A percentile compares a stretch with the other conserved stretches of the same genome.
Conservation (phyloP, 2,888 invertebrate species). For the Habroteleia sp. region DNA sequence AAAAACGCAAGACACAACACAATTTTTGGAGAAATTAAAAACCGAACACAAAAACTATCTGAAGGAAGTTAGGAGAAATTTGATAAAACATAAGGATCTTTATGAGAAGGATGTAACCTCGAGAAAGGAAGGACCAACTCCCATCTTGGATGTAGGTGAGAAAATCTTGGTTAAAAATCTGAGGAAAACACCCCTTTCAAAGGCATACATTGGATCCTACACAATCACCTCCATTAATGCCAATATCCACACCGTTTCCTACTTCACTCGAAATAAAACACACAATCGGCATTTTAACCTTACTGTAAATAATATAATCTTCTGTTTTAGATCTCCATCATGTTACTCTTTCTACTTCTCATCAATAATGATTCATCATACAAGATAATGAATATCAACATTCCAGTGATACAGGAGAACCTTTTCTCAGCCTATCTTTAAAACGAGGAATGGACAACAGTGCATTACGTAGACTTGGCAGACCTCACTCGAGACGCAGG, state of each 20-base stretch:
- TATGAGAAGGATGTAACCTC: slow-evolving; percentile 2
- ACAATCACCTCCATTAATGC: slow-evolving; percentile 4
- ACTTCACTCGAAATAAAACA: slow-evolving; percentile 1
- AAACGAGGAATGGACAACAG: slow-evolving; percentile 14
- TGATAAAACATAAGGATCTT: slow-evolving; percentile 2
- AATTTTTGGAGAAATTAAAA: too few species aligned
- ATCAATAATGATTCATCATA: too few species aligned
- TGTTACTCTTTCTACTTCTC: too few species aligned
- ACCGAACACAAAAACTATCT: background rate
- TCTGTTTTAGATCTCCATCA: too few species aligned
- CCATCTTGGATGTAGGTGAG: slow-evolving; percentile 1
- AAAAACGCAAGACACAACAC: background rate
- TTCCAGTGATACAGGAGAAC: slow-evolving; percentile 2
- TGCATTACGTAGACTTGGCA: slow-evolving; percentile 3
- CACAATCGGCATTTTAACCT: background rate
- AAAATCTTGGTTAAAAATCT: slow-evolving; percentile 11
- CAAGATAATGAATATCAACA: background rate
- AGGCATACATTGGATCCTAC: slow-evolving; percentile 6
- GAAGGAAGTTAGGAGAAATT: too few species aligned
- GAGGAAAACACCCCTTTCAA: slow-evolving; percentile 2
- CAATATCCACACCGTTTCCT: slow-evolving; percentile 5
- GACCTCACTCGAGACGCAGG: background rate
- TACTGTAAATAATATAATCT: slow-evolving; percentile 1
- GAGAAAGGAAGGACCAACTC: slow-evolving; percentile 12
- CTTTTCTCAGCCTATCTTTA: background rate